phyloP scores from a whole-genome alignment of 2,797 vertebrate genomes.

The Protonibea diacanthus region DNA sequence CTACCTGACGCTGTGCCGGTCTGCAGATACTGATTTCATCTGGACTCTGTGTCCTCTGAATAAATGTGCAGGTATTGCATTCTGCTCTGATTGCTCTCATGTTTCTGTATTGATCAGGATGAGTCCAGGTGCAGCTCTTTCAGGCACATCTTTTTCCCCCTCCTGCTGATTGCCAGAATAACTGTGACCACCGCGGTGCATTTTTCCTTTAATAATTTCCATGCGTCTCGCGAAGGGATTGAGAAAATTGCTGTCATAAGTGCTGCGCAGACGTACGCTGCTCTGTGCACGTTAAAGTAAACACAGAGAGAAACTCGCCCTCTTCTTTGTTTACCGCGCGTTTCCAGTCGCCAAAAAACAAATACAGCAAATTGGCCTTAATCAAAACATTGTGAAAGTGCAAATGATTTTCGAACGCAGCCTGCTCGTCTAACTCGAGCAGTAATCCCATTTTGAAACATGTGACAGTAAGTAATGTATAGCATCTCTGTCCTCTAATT shows the following conservation, averaged over 20 bases:
- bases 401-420: constrained; percentile 68
- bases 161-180: constrained; percentile 72
- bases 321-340: constrained; percentile 66
- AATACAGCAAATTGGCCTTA: constrained; percentile 69
- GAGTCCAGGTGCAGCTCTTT: constrained; percentile 65
- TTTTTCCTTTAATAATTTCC: constrained; percentile 80
- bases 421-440: constrained; percentile 42
- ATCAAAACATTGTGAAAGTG: constrained; percentile 76
- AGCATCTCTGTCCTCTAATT: constrained; percentile 68
- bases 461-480: constrained; percentile 62
- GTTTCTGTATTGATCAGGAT: constrained; percentile 37
- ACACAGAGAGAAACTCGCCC: constrained; percentile 66
- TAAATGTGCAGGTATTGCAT: background rate
- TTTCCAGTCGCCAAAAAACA: constrained; percentile 70
- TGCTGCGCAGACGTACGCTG: constrained; percentile 60
- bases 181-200: constrained; percentile 71
- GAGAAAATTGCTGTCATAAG: constrained; percentile 78
- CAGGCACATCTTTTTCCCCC: constrained; percentile 43
- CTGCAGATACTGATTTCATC: constrained; percentile 64
- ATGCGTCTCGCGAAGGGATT: constrained; percentile 65
- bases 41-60: background rate
- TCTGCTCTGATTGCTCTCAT: constrained; percentile 4
- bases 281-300: constrained; percentile 72
- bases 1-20: constrained; percentile 50
- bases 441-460: constrained; percentile 58